These are phyloP conservation scores for Upupa epops DNA, from an alignment of 2,113 vertebrate genomes.

Conservation along the genomic window DNA sequence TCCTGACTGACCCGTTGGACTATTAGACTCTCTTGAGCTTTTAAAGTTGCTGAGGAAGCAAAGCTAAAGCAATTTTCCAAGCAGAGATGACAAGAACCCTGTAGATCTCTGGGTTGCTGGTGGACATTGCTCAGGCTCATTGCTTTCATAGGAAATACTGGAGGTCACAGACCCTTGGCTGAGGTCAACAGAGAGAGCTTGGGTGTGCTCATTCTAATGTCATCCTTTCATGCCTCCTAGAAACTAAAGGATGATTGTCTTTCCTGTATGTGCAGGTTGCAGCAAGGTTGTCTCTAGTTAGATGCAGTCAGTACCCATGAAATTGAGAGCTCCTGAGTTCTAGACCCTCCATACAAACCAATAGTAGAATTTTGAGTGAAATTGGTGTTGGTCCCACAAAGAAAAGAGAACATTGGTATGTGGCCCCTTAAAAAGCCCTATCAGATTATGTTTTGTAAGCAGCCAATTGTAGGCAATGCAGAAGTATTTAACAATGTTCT, in stretches of 20 bases:
- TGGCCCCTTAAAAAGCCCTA: background rate
- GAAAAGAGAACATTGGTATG: background rate
- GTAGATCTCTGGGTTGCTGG: background rate
- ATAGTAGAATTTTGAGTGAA: background rate
- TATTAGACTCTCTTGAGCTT: background rate
- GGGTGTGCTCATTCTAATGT: background rate
- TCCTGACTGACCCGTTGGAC: background rate
- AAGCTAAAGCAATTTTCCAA: slow-evolving; percentile 29
- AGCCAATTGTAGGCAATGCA: background rate
- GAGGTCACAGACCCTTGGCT: background rate
- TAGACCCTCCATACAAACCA: background rate
- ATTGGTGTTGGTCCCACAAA: background rate
- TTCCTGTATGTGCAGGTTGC: background rate
- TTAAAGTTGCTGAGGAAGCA: slow-evolving; percentile 13
- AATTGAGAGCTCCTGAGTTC: background rate
- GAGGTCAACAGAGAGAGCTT: background rate
- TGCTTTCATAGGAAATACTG: background rate
- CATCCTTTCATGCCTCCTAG: background rate
- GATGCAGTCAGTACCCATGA: background rate
- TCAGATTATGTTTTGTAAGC: background rate
- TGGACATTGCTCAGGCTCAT: background rate
- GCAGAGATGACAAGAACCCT: background rate
- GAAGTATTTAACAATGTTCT: background rate
- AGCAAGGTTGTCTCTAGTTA: background rate
- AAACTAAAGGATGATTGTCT: background rate